Conservation (phyloP, 2,113 vertebrate genomes). For the Holacanthus passer region DNA sequence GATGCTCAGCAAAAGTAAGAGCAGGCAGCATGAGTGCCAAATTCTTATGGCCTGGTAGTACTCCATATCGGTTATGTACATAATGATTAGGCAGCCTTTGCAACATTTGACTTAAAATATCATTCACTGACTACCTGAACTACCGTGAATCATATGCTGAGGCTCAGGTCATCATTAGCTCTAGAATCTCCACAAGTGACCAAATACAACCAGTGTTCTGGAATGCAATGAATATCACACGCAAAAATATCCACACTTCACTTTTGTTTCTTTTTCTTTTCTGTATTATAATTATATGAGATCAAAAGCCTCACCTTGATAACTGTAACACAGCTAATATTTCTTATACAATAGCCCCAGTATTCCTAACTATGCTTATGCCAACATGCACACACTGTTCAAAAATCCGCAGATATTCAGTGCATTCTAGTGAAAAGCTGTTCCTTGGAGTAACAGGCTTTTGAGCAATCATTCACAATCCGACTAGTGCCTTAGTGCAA, state of each 20-base stretch:
- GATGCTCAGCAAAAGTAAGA: neutral
- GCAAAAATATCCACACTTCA: too few species aligned
- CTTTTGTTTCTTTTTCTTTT: neutral
- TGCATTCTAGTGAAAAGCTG: slow-evolving; percentile 10
- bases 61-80: neutral
- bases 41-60: neutral
- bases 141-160: neutral
- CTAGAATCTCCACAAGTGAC: neutral
- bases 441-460: slow-evolving; percentile 25
- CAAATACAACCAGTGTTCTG: neutral
- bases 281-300: neutral
- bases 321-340: neutral
- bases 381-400: neutral
- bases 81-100: neutral
- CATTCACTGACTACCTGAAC: neutral
- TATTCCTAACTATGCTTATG: neutral
- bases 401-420: slow-evolving; percentile 13
- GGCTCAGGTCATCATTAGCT: neutral
- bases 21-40: neutral
- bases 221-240: neutral
- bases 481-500: slow-evolving; percentile 13
- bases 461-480: slow-evolving; percentile 31
- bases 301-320: neutral
- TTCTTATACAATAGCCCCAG: neutral
- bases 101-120: neutral